A percentile compares a stretch with the other conserved stretches of the same genome.
Conservation (phyloP, 1,140 invertebrate genomes). For the Drosophila prosaltans region DNA sequence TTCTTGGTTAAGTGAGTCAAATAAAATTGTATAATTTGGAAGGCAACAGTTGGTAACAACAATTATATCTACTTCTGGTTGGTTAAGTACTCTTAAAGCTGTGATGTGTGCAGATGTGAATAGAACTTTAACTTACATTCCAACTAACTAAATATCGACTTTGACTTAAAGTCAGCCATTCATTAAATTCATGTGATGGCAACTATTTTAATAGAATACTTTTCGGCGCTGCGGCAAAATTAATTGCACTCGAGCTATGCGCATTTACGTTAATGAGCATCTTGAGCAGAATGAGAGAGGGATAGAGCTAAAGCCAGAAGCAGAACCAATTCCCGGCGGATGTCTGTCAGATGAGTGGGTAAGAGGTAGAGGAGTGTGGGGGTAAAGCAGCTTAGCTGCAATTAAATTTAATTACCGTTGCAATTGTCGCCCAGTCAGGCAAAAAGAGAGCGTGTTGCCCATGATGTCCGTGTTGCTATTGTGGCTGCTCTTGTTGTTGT, state of each 20-base stretch:
- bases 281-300: constrained; percentile 31
- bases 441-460: constrained; percentile 6
- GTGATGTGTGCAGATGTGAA: too few relatives aligned
- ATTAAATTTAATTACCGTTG: constrained; percentile 71
- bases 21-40: too few relatives aligned
- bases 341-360: background rate
- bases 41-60: too few relatives aligned
- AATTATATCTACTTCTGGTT: too few relatives aligned
- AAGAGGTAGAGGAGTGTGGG: background rate
- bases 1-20: too few relatives aligned
- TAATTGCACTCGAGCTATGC: constrained; percentile 78
- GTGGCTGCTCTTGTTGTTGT: constrained; percentile 22
- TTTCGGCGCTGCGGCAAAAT: constrained; percentile 60
- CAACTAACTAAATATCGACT: background rate
- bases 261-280: constrained; percentile 76
- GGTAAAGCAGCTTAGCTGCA: constrained; percentile 56
- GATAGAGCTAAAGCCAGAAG: constrained; percentile 3
- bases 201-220: constrained; percentile 79
- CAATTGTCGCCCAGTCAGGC: constrained; percentile 65
- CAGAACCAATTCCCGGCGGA: constrained; percentile 17
- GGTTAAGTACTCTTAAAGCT: too few relatives aligned
- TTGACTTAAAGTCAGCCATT: background rate
- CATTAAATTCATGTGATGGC: constrained; percentile 32
- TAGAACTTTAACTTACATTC: background rate
- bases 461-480: constrained; percentile 7